A percentile compares a stretch with the other conserved stretches of the same genome.
These are phyloP conservation scores for Tromatobia lineatoria DNA, from an alignment of 2,888 invertebrate species.

Conservation along the genomic window DNA sequence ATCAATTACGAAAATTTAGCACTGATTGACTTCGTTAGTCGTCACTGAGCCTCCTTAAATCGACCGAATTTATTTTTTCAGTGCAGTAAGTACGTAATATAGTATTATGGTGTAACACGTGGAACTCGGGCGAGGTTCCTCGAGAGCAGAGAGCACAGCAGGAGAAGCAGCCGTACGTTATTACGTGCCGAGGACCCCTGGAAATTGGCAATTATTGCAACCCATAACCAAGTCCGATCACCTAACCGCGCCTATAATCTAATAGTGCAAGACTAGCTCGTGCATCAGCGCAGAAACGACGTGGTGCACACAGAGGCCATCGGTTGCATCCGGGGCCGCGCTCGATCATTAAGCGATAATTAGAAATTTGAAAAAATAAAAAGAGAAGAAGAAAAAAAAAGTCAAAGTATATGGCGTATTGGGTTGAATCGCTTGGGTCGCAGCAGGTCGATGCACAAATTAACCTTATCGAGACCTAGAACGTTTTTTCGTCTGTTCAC, in stretches of 20 bases:
- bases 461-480: conserved; percentile 53
- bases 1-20: too few relatives aligned
- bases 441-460: conserved; percentile 53
- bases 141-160: conserved; percentile 34
- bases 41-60: too few relatives aligned
- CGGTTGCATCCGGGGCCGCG: conserved; percentile 69
- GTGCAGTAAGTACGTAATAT: not conserved
- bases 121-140: conserved; percentile 47
- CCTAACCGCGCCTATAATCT: conserved; percentile 67
- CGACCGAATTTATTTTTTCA: too few relatives aligned
- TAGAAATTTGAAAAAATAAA: conserved; percentile 74
- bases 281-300: conserved; percentile 74
- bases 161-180: conserved; percentile 47
- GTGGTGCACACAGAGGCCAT: conserved; percentile 71
- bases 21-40: too few relatives aligned
- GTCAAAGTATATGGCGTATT: not conserved
- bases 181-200: conserved; percentile 71
- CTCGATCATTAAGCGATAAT: conserved; percentile 79
- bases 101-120: conserved; percentile 50
- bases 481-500: conserved; percentile 54
- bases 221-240: conserved; percentile 77
- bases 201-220: conserved; percentile 83
- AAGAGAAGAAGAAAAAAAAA: conserved; percentile 29
- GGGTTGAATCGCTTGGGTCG: conserved; percentile 18
- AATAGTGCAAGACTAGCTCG: conserved; percentile 67